Evolutionary conservation across 2,888 invertebrate genomes (phyloP).

Genomic region (Drosophila kanekoi): DNA sequence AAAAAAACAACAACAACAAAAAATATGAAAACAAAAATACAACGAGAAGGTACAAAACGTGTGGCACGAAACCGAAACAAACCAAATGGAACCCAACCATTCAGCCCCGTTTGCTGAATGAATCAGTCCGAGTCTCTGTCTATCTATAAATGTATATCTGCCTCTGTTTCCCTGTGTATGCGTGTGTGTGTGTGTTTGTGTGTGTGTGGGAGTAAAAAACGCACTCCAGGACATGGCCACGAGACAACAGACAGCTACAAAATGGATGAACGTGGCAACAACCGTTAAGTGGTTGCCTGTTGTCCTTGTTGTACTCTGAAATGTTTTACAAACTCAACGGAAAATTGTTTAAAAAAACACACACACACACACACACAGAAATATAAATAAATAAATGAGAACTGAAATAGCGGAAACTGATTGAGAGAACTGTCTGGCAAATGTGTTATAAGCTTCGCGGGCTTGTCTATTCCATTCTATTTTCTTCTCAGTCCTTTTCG

Average conservation of each 20-base stretch:
- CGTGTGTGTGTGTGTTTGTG: neutral
- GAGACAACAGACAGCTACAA: conserved; percentile 64
- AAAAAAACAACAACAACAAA: conserved; percentile 24
- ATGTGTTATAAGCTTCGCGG: conserved; percentile 24
- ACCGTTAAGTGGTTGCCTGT: conserved; percentile 80
- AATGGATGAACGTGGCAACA: conserved; percentile 78
- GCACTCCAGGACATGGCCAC: conserved; percentile 67
- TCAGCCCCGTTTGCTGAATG: conserved; percentile 40
- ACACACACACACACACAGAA: neutral
- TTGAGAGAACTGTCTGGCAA: conserved; percentile 30
- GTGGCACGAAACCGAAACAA: conserved; percentile 60
- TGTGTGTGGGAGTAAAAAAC: conserved; percentile 44
- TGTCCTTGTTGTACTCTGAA: conserved; percentile 75
- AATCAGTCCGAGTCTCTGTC: conserved; percentile 51
- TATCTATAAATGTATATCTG: conserved; percentile 20
- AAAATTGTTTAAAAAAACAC: conserved; percentile 37
- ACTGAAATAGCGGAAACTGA: conserved; percentile 38
- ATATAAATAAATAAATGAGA: conserved; percentile 21
- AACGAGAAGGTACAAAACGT: conserved; percentile 41
- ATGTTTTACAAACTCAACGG: conserved; percentile 77
- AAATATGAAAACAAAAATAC: conserved; percentile 23
- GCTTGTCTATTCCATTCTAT: neutral
- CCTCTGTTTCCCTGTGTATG: neutral
- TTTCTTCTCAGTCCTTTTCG: neutral
- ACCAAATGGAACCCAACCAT: conserved; percentile 49